Base-by-base conservation (phyloP, 2,113 vertebrate species). In the Dromas ardeola region DNA sequence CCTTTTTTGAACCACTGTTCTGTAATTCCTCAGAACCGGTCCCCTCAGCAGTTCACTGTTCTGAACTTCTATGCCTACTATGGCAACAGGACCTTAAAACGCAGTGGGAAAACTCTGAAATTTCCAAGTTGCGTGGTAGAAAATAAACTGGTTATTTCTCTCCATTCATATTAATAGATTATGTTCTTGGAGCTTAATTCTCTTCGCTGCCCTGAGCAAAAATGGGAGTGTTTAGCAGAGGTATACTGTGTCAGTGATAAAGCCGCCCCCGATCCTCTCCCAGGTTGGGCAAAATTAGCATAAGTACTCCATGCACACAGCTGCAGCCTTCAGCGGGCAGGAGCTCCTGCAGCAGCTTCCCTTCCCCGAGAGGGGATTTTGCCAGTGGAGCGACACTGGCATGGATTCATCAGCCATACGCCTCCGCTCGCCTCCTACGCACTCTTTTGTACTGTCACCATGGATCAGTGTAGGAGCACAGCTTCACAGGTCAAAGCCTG, bases 401-500 rank as follows among this genome's bases (percentile, higher is more conserved):
- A 58, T 73, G 91, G 81, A 80, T 97, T 95, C 84, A 89, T 61
- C 80, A 94, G 22, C 81, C 81, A 6, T 2, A 76, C 83, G 18
- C 94, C 95, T 78, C 70, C 90, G 81, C 86, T 49, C 10, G 21
- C 95, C 47, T 93, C 92, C 95, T 15, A 94, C 83, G 2, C 73
- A 10, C 55, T 26, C 83, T 72, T 95, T 86, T 95, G 91, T 91
- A n/a, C 86, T 91, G 92, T 91, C 94, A 82, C 73, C 47, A 9
- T 2, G 62, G 56, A 93, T 76, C 91, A 80, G 93, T 3, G 86
- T 30, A 43, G 92, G 30, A 83, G 88, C 42, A 2, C 76, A 79
- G 93, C 91, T 89, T 61, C 65, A 13, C 86, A 84, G 95, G 95
- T 92, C 95, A 93, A 7, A 86, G 72, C 86, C 83, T 91, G 78